Base-by-base conservation (phyloP, 2,113 vertebrate species). In the Proterorhinus semilunaris region DNA sequence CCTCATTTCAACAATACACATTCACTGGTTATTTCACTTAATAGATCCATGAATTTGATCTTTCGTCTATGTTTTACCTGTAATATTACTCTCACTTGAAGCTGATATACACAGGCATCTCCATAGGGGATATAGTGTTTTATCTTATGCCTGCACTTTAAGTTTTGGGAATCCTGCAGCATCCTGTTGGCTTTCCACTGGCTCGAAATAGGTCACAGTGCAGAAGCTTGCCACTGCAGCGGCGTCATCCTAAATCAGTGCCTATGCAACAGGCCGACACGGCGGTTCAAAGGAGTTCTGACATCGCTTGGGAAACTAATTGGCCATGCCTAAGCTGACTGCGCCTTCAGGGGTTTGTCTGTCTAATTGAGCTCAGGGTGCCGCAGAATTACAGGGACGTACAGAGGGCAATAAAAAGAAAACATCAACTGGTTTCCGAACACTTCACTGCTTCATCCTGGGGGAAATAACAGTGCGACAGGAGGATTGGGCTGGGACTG, bases 301-400 rank as follows among this genome's bases (percentile, higher is more conserved):
- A 91, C 92, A 90, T 83, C 74, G 81, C 89, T 91, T 85, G 88
- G 87, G 86, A 88, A 90, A 85, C 88, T 92, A 92, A 93, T 91
- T 92, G 89, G 91, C 89, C 88, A 83, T 90, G 88, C 81, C 86
- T 88, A 89, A 92, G 87, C 86, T 87, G 83, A 86, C 80, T 86
- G 84, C 13, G 86, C 90, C 90, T 90, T 83, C 21, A 74, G 87
- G 89, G 89, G 88, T 79, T 83, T 84, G 87, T 87, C 86, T 89
- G 82, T 89, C 89, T 91, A 91, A 91, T 89, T 90, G 91, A 90
- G 87, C 88, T 88, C 85, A 83, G 87, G 87, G 87, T 87, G 77
- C 78, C 75, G 81, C 80, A 82, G 83, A 90, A 86, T 88, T 89
- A 83, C 86, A 76, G 86, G 83, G 86, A 91, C 83, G 45, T 66